Evolutionary conservation across 2,113 vertebrate genomes (phyloP).

Genomic region (Notiomystis cincta): DNA sequence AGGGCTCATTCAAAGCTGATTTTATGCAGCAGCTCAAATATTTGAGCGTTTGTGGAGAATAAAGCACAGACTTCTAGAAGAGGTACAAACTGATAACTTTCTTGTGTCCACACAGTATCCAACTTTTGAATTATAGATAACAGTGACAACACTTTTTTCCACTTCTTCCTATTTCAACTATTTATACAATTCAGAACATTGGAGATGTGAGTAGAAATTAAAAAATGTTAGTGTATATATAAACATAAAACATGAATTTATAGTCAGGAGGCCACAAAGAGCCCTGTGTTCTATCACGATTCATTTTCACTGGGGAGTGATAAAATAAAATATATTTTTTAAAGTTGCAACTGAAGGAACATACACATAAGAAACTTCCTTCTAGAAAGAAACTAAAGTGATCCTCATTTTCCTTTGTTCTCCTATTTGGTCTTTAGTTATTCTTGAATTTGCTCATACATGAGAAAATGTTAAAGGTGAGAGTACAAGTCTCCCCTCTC

Average conservation of each 20-base stretch:
- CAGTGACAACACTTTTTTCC: not conserved
- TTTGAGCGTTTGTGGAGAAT: not conserved
- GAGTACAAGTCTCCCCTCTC: not conserved
- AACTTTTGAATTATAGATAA: not conserved
- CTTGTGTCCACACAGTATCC: not conserved
- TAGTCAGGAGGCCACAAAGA: not conserved
- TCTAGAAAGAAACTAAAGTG: not conserved
- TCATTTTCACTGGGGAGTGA: not conserved
- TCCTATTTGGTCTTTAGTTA: not conserved
- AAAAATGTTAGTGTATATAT: not conserved
- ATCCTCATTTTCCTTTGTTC: not conserved
- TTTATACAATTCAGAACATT: not conserved
- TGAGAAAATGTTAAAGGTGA: not conserved
- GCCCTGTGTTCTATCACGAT: not conserved
- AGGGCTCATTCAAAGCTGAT: not conserved
- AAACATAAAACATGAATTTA: not conserved
- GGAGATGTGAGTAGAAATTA: not conserved
- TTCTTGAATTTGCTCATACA: not conserved
- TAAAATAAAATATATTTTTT: not conserved
- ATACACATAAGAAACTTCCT: not conserved
- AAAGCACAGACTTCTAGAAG: not conserved
- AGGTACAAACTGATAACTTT: not conserved
- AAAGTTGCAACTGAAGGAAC: not conserved
- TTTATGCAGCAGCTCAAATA: not conserved
- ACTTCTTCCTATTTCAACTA: not conserved